Percentiles rank a stretch among this genome's conserved stretches.
Evolutionary conservation across 2,888 invertebrate genomes (phyloP).

Genomic region (Ophonus ardosiacus): DNA sequence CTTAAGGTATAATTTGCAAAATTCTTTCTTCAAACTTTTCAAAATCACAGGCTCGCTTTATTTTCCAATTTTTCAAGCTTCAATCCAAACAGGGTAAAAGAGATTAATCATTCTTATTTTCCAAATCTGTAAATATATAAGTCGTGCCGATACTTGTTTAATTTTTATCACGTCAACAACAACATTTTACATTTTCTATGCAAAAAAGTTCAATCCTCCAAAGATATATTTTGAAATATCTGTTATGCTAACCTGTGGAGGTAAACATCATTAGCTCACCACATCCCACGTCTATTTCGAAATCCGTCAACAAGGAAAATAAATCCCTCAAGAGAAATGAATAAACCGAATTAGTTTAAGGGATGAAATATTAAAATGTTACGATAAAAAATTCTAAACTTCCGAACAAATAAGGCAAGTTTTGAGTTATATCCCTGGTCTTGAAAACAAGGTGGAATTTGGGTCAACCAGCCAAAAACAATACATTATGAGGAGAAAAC

Average conservation of each 20-base stretch:
- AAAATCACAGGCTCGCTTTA: no score
- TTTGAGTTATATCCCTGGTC: slow-evolving; percentile 40
- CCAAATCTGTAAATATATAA: no score
- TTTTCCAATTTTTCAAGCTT: no score
- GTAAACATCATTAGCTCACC: slow-evolving; percentile 2
- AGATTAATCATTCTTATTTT: no score
- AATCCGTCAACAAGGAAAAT: slow-evolving; percentile 15
- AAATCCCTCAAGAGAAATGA: not conserved
- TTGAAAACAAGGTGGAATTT: slow-evolving; percentile 46
- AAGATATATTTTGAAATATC: not conserved
- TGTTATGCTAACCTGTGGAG: not conserved
- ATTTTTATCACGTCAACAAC: no score
- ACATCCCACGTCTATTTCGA: not conserved
- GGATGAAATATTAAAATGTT: slow-evolving; percentile 57
- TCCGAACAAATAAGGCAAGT: slow-evolving; percentile 55
- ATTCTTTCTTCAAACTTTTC: no score
- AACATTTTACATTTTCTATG: no score
- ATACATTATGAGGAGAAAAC: slow-evolving; percentile 60
- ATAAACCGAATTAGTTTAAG: slow-evolving; percentile 23
- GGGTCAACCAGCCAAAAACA: slow-evolving; percentile 53
- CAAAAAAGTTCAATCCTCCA: not conserved
- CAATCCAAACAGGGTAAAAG: no score
- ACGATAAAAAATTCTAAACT: slow-evolving; percentile 55
- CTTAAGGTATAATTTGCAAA: no score
- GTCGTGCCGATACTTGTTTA: no score